Base-by-base conservation (phyloP, 2,888 invertebrate species). In the Druceiella hillmani region DNA sequence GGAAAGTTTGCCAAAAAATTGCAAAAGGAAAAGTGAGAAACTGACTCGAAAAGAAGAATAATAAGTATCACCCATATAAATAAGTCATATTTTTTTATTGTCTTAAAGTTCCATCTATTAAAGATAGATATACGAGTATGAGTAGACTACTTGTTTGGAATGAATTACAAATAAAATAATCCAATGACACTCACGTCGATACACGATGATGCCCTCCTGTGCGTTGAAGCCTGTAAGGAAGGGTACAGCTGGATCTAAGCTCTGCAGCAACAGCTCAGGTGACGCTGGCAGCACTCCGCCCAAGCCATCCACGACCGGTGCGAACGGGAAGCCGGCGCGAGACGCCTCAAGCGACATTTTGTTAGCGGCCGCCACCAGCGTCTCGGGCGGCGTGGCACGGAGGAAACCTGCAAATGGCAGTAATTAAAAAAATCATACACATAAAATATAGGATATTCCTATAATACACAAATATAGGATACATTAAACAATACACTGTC, bases 161-260 rank as follows among this genome's bases (percentile, higher is more conserved):
- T 20, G 20, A 20, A 20, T 6, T 20, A 7, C 5, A 27, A 14
- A 9, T 26, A 36, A 27, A 17, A 9, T 14, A 61, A n/a, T n/a
- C 5, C 10, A 12, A 14, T 20, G 10, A 10, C 27, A 41, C 67
- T 69, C 52, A 78, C 78, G 65, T 64, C 75, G 58, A 35, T 78
- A 72, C n/a, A 78, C 64, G 17, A 78, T 66, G 53, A 78, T 72
- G n/a, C 79, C 80, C 49, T 81, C 81, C 46, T 80, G 75, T 1
- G 78, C 76, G 41, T 79, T 81, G 50, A 76, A 75, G 1, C 81
- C 81, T 1, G 76, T 74, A 45, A 82, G 67, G 49, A 79, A 70
- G 1, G 81, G 81, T 9, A 79, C 74, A 36, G 11, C 75, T 75
- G 1, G 55, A 54, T 31, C 59, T 56, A 44, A 5, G 3, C 50